These are phyloP conservation scores for Conchocele bisecta DNA, from an alignment of 2,888 invertebrate genomes.

Conservation along the genomic window DNA sequence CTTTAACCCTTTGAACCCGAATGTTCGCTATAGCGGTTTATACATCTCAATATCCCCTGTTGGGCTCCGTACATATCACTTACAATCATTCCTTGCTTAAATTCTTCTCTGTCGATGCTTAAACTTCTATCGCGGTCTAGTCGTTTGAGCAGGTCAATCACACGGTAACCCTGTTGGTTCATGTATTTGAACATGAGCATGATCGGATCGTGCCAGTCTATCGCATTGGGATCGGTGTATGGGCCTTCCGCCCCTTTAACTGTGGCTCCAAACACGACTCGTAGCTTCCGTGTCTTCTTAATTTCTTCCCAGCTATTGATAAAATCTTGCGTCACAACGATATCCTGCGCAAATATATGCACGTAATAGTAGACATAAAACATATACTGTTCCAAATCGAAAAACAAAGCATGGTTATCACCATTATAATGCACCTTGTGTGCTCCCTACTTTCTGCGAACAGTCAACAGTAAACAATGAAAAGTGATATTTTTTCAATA, in stretches of 20 bases:
- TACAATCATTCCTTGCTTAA: conserved; percentile 70
- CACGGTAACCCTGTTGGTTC: conserved; percentile 70
- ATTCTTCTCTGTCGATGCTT: conserved; percentile 70
- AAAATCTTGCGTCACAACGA: conserved; percentile 69
- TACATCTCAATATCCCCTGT: background rate
- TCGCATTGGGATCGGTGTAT: conserved; percentile 52
- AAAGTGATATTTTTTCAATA: too few relatives aligned
- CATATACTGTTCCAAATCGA: too few relatives aligned
- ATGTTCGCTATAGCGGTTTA: too few relatives aligned
- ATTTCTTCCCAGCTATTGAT: conserved; percentile 59
- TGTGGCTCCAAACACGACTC: conserved; percentile 61
- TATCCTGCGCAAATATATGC: conserved; percentile 56
- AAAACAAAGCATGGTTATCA: too few relatives aligned
- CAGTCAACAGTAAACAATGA: too few relatives aligned
- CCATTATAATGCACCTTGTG: too few relatives aligned
- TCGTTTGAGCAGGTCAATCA: conserved; percentile 73
- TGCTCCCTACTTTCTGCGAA: too few relatives aligned
- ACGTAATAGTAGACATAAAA: background rate
- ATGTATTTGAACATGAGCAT: conserved; percentile 72
- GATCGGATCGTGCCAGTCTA: conserved; percentile 67
- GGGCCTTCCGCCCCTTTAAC: conserved; percentile 56
- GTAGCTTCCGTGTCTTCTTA: conserved; percentile 52
- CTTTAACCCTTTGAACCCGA: too few relatives aligned
- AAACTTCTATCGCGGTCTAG: conserved; percentile 72
- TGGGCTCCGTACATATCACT: conserved; percentile 11